Evolutionary conservation across 2,888 invertebrate genomes (phyloP).

Genomic region (Sphinx pinastri): DNA sequence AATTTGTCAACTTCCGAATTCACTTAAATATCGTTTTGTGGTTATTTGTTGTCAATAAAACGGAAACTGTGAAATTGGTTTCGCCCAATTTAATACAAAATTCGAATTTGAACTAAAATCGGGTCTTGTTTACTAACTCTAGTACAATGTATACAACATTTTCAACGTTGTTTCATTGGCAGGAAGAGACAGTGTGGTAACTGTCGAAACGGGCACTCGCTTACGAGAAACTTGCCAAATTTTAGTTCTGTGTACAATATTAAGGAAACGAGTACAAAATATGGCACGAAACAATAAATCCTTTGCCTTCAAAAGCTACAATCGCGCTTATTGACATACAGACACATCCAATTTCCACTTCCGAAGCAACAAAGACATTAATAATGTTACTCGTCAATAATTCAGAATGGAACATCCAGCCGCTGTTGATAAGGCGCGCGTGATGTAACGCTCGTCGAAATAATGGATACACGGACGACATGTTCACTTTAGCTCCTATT

Average conservation of each 20-base stretch:
- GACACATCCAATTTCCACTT: neutral
- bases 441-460: neutral
- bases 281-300: too few relatives aligned
- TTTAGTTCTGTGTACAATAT: too few relatives aligned
- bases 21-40: neutral
- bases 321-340: too few relatives aligned
- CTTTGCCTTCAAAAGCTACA: too few relatives aligned
- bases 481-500: neutral
- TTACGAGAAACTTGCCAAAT: too few relatives aligned
- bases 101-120: neutral
- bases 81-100: neutral
- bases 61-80: slow-evolving; percentile 7
- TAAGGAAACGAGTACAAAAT: too few relatives aligned
- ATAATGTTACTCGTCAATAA: slow-evolving; percentile 5
- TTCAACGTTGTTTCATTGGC: neutral
- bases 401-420: neutral
- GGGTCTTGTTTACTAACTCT: neutral
- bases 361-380: neutral
- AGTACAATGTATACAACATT: neutral
- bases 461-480: neutral
- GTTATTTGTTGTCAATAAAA: slow-evolving; percentile 6
- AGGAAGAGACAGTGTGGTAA: too few relatives aligned
- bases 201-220: too few relatives aligned
- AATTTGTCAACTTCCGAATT: neutral
- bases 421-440: slow-evolving; percentile 1